Base-by-base conservation (phyloP, 1,140 invertebrate species). In the Dendrolimus kikuchii region DNA sequence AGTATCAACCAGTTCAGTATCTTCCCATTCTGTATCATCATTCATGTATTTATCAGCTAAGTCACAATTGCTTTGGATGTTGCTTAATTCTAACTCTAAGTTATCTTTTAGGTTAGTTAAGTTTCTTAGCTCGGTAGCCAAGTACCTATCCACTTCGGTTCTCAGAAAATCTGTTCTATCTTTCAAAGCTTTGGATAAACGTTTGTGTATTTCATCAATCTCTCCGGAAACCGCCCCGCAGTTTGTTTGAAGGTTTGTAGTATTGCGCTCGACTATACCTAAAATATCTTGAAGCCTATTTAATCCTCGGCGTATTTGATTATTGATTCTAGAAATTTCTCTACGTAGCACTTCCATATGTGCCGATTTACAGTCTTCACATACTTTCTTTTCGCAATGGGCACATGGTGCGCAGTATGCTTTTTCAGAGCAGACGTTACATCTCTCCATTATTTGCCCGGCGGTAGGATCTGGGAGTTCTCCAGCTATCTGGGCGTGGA, bases 341-440 rank as follows among this genome's bases (percentile, higher is more conserved):
- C 96, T 90, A 54, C 97, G 91, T 7, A 99, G 87, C 49, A 99
- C 97, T 76, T 99, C 97, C 92, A 98, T 95, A 81, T 99, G 98
- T 9, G 96, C 95, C 51, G 95, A 93, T 88, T 97, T 95, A 90
- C 98, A 92, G 87, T 96, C 91, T 75, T 93, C 91, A 90, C 98
- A 92, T 75, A 95, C 92, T 92, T 98, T 94, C 89, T 98, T 93
- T 88, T 98, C 96, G 86, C 98, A 99, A 87, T 99, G 97, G 9
- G 93, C 92, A 88, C 98, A 99, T 40, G 92, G 86, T 37, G 91
- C 92, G 62, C 96, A 93, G 77, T 98, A 96, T 39, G 95, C 92
- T 81, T 99, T 99, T 87, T 99, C 96, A 46, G 95, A 96, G 87
- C 98, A 99, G 6, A 98, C 94, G 55, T 93, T 93, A 71, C 94